phyloP scores from a whole-genome alignment of 2,888 invertebrate genomes.

The Yponomeuta plumbellus region DNA sequence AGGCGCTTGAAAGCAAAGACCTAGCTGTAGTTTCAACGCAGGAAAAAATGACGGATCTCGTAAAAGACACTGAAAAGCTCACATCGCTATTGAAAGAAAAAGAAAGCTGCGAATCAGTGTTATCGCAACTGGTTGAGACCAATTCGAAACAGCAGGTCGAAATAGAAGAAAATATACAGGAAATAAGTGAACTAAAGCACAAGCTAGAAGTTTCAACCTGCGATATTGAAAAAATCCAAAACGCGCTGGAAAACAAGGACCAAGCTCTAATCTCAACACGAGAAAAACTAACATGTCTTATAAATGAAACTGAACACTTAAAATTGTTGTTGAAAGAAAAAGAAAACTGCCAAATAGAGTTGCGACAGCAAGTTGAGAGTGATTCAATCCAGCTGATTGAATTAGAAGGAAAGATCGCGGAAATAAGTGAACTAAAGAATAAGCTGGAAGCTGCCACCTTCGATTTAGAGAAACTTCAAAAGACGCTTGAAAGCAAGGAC shows the following conservation, averaged over 20 bases:
- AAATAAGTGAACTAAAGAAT: no score
- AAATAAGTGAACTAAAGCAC: background rate
- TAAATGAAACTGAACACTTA: constrained; percentile 24
- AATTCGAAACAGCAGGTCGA: background rate
- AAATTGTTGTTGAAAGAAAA: constrained; percentile 28
- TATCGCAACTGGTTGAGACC: no score
- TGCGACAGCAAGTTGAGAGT: background rate
- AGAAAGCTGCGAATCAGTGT: background rate
- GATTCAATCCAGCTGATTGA: no score
- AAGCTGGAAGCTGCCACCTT: no score
- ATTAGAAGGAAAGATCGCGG: no score
- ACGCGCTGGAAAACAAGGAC: no score
- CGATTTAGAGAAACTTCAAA: background rate
- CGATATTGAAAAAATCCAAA: background rate
- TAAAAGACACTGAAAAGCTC: background rate
- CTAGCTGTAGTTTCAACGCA: no score
- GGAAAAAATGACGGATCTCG: no score
- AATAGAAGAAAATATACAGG: background rate
- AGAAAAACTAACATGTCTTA: no score
- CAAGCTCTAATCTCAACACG: no score
- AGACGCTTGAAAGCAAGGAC: background rate
- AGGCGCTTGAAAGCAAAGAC: no score
- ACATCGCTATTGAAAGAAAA: background rate
- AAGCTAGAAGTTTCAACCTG: background rate
- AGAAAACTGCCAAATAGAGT: background rate